Evolutionary conservation across 2,113 vertebrate genomes (phyloP).

Genomic region (Gila orcuttii): DNA sequence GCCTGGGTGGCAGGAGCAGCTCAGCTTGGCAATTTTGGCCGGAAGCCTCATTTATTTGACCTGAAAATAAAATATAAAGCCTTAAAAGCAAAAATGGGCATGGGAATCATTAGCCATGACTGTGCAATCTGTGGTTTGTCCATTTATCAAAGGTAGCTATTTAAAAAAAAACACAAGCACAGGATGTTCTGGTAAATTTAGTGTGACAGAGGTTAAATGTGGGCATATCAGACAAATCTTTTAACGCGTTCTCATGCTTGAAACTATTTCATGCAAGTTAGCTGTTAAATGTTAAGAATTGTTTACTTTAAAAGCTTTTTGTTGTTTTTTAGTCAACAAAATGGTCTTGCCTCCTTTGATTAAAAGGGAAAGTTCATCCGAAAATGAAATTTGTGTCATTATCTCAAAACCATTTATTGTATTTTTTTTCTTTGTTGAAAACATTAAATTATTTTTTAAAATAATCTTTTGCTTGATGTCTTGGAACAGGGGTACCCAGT

Average conservation of each 20-base stretch:
- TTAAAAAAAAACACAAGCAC: background rate
- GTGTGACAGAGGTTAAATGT: constrained; percentile 9
- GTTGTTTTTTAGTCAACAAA: background rate
- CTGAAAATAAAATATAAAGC: constrained; percentile 1
- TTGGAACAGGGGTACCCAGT: too few species aligned
- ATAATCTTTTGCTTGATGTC: too few species aligned
- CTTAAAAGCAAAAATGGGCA: constrained; percentile 19
- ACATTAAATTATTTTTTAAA: too few species aligned
- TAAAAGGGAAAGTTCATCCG: too few species aligned
- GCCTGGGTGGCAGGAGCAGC: background rate
- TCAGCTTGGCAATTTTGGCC: constrained; percentile 22
- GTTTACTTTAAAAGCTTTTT: background rate
- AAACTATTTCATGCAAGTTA: background rate
- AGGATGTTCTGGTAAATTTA: background rate
- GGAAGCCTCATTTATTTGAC: constrained; percentile 26
- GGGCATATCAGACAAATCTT: background rate
- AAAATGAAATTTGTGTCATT: too few species aligned
- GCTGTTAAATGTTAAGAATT: background rate
- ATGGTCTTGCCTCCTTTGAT: background rate
- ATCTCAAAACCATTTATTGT: too few species aligned
- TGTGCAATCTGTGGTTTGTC: background rate
- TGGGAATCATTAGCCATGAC: background rate
- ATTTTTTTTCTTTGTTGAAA: too few species aligned
- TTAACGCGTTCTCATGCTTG: background rate
- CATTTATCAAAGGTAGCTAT: constrained; percentile 22